Evolutionary conservation across 53 echinoderm and acorn worm species (phyloP), one percentile per base, ranked within the genome.

Genomic region (Henricia sp.): DNA sequence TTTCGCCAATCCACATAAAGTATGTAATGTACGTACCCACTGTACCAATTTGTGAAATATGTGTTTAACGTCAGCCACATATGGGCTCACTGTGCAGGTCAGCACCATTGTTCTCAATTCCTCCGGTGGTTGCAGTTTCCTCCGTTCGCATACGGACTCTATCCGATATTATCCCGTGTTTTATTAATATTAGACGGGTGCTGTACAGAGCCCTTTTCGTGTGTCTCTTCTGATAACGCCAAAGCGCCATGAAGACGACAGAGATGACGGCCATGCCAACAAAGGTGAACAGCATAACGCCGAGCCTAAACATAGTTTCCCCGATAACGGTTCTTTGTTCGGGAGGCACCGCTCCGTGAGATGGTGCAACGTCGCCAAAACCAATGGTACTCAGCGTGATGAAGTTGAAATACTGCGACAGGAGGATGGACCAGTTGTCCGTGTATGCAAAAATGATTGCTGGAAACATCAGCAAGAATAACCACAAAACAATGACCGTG

Each of bases 341-440:
- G 6, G 12, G 37, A 12, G 72, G 52, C 17, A 72, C 19, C 9
- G 72, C 53, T 10, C 52, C 72, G 30, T 72, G 72, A 4, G 72
- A 35, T 19, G 72, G 72, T 3, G 51, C 23, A 12, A 72, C 12
- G 35, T 72, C 72, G 11, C 72, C 72, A 6, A 72, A 72, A 10
- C 72, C 72, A 3, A 72, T n/a, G 33, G 72, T 52, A 35, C 72
- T 72, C n/a, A 72, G 35, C 17, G 52, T 2, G 20, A 72, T 53
- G 10, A 72, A n/a, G 46, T 52, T 72, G 53, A 72, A 72, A 37
- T 72, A 72, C 37, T 52, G 72, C 36, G 72, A 51, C 53, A 1
- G 9, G 0, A 72, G 6, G 8, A 72, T 33, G 5, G 52, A 29
- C 72, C 72, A 72, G 72, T 36, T 52, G 52, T 72, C 72, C 37